Base-by-base conservation (phyloP, 2,888 invertebrate genomes). In the Drosophila conformis region DNA sequence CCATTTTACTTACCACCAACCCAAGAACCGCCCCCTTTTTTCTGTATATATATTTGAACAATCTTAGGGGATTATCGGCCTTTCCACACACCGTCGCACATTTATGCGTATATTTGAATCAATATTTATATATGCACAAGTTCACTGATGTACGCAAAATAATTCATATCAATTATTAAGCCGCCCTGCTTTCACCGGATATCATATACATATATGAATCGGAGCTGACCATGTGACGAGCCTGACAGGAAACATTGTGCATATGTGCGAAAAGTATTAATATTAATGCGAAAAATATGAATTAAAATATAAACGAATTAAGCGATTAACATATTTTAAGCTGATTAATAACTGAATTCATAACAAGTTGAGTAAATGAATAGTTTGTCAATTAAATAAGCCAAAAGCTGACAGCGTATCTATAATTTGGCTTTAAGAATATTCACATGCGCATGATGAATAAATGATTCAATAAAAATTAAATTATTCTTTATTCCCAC, bases 41-140 rank as follows among this genome's bases (percentile, higher is more conserved):
- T 10, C 10, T 10, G 69, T 66, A 68, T 72, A 68, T 65, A 63
- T 66, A 77, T 78, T 64, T 56, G 27, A 88, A 70, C 67, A 69
- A 86, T 72, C 87, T 87, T 87, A 78, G 61, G 85, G 89, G 83
- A 78, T 89, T 87, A 83, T 89, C 63, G 71, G 59, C 54, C 71
- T 71, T 53, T 21, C 42, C 64, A 76, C 36, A 64, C 29, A 38
- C 29, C 38, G 29, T 31, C 59, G 21, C 46, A 66, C 40, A 56
- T 15, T 8, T 40, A 48, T 51, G 48, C n/a, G 42, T 40, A 60
- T 36, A 59, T 56, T 18, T 11, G 49, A 35, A 52, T 25, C 25
- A 25, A 46, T 46, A 64, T 29, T 21, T 58, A 42, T 51, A 27
- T 15, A 36, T n/a, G 49, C 18, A 38, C 21, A 21, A 5, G 18